These are phyloP conservation scores for Egretta garzetta DNA, from an alignment of 2,113 vertebrate species.

Conservation along the genomic window DNA sequence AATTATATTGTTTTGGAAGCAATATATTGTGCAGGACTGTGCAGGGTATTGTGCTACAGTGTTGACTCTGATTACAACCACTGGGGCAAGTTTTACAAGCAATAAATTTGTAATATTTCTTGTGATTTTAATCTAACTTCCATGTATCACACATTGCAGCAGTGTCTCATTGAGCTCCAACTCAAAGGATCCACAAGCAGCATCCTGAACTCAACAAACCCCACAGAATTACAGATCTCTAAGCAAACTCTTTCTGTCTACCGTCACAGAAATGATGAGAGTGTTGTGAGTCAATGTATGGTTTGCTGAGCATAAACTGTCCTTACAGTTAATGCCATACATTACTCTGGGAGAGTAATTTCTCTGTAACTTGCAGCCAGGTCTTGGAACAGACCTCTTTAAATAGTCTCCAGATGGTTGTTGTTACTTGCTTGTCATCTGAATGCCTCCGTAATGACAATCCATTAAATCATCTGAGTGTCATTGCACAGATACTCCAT, in stretches of 20 bases:
- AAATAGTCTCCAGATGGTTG: constrained; percentile 2
- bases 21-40: not conserved
- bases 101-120: not conserved
- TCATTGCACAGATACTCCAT: not conserved
- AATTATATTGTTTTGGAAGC: not conserved
- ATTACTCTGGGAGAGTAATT: not conserved
- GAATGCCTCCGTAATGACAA: not conserved
- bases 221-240: not conserved
- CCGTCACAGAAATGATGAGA: not conserved
- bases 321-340: not conserved
- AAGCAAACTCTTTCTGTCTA: not conserved
- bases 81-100: not conserved
- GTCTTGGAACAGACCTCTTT: not conserved
- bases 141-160: not conserved
- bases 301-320: not conserved
- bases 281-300: not conserved
- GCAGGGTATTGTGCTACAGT: not conserved
- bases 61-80: not conserved
- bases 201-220: not conserved
- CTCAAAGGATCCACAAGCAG: not conserved
- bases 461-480: not conserved
- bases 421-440: not conserved
- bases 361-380: not conserved
- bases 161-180: not conserved
- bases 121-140: not conserved